These are phyloP conservation scores for Pteropus rufus DNA, from an alignment of 2,797 vertebrate species.

Conservation along the genomic window DNA sequence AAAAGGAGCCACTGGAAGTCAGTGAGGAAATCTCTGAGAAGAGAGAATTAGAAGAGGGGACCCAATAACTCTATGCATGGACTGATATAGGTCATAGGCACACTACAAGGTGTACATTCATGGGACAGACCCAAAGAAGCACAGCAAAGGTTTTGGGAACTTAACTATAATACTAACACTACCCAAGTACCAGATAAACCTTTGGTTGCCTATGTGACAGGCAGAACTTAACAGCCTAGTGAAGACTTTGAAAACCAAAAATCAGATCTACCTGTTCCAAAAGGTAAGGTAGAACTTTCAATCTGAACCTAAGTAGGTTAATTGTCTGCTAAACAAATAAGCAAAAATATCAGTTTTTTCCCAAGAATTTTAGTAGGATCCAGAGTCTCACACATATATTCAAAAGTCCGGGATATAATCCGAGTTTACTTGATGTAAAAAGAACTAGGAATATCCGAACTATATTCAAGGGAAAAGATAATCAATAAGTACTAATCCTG, in stretches of 20 bases:
- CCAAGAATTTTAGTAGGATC: not conserved
- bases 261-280: not conserved
- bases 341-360: not conserved
- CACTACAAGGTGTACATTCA: not conserved
- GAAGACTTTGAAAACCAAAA: conserved; percentile 10
- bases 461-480: not conserved
- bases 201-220: not conserved
- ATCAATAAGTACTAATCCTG: not conserved
- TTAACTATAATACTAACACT: not conserved
- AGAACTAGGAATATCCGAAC: not conserved
- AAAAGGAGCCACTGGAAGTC: not conserved
- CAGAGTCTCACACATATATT: not conserved
- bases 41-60: not conserved
- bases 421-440: not conserved
- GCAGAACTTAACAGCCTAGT: not conserved
- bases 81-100: not conserved
- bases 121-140: not conserved
- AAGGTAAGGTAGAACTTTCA: not conserved
- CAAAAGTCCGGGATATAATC: not conserved
- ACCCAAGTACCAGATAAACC: not conserved
- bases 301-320: not conserved
- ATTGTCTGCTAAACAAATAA: not conserved
- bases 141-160: not conserved
- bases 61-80: not conserved
- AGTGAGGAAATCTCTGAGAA: not conserved